phyloP scores from a whole-genome alignment of 2,797 vertebrate genomes.

The Anomalospiza imberbis region DNA sequence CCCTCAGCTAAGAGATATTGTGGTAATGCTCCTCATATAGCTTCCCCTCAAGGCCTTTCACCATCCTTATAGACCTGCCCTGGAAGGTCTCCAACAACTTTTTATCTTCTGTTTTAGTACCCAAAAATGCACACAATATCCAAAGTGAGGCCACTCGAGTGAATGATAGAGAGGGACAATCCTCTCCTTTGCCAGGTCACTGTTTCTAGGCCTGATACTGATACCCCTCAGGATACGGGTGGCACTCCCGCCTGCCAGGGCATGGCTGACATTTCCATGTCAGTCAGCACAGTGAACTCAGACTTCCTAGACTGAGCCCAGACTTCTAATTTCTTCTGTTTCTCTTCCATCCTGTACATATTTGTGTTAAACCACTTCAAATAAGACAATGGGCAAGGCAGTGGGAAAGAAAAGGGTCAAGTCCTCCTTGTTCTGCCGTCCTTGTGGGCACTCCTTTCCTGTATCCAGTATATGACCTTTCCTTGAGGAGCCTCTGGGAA shows the following conservation, averaged over 20 bases:
- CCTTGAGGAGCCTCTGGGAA: background rate
- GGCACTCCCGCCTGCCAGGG: background rate
- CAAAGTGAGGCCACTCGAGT: rapidly evolving
- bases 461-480: background rate
- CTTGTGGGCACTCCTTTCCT: background rate
- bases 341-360: background rate
- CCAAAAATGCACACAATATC: background rate
- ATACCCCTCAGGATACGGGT: rapidly evolving
- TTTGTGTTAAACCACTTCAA: background rate
- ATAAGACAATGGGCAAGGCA: background rate
- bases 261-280: background rate
- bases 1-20: background rate
- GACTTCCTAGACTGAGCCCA: background rate
- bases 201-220: background rate
- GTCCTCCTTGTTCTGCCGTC: background rate
- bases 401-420: background rate
- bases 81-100: background rate
- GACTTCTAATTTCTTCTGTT: background rate
- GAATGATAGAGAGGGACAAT: background rate
- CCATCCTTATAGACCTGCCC: background rate
- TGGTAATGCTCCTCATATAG: background rate
- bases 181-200: background rate
- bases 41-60: background rate
- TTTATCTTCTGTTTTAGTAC: background rate
- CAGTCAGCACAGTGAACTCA: background rate